Percentiles rank a stretch among this genome's conserved stretches.
phyloP scores from a whole-genome alignment of 2,113 vertebrate genomes.

The Trinectes maculatus region DNA sequence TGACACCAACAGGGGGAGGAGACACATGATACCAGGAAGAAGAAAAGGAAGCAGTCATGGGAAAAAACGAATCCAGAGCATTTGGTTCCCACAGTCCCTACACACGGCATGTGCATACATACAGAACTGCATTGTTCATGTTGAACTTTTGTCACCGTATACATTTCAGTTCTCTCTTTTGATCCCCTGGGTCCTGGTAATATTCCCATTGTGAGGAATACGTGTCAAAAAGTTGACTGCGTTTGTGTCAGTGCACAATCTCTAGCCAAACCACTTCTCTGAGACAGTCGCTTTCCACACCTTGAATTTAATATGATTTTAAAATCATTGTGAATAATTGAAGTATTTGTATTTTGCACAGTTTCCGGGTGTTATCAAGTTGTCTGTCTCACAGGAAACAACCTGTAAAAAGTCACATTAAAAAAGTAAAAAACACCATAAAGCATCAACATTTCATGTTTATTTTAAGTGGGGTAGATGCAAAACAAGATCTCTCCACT shows the following conservation, averaged over 20 bases:
- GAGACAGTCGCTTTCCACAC: neutral
- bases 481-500: neutral
- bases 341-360: too few species aligned
- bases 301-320: too few species aligned
- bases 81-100: neutral
- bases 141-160: neutral
- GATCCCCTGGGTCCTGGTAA: neutral
- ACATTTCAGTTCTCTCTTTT: neutral
- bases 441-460: neutral
- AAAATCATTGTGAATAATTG: too few species aligned
- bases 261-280: neutral
- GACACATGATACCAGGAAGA: slow-evolving; percentile 9
- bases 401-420: too few species aligned
- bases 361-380: too few species aligned
- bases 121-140: neutral
- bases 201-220: neutral
- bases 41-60: slow-evolving; percentile 29
- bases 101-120: neutral
- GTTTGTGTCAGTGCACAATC: neutral
- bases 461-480: neutral
- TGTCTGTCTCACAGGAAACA: too few species aligned
- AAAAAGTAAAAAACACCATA: neutral
- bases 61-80: neutral
- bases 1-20: slow-evolving; percentile 16
- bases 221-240: too few species aligned